Percentiles rank a stretch among this genome's conserved stretches.
phyloP scores from a whole-genome alignment of 23 tunicate species.

The Halocynthia roretzi region DNA sequence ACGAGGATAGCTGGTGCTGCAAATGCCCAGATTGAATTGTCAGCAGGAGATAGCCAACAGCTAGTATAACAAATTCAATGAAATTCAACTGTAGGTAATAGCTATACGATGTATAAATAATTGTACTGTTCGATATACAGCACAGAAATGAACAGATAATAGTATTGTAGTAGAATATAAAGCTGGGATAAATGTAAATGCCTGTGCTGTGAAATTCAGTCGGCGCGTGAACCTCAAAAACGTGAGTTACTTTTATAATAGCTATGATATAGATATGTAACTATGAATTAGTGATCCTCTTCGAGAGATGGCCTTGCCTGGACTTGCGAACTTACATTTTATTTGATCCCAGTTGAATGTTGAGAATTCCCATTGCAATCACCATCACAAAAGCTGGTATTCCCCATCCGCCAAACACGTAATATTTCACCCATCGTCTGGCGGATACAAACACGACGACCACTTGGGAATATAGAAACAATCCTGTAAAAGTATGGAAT shows the following conservation, averaged over 20 bases:
- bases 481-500: conserved; percentile 26
- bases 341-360: conserved; percentile 50
- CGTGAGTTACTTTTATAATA: too few species aligned
- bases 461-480: conserved; percentile 86
- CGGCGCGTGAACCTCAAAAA: too few species aligned
- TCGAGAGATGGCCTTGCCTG: not conserved
- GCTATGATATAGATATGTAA: too few species aligned
- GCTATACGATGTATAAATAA: too few species aligned
- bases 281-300: too few species aligned
- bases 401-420: conserved; percentile 79
- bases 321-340: conserved; percentile 34
- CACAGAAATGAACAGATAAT: too few species aligned
- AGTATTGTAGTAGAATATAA: too few species aligned
- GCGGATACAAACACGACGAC: conserved; percentile 92
- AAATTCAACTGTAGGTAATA: too few species aligned
- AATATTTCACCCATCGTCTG: conserved; percentile 75
- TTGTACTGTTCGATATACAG: too few species aligned
- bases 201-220: too few species aligned
- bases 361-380: conserved; percentile 57
- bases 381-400: conserved; percentile 49
- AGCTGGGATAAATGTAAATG: too few species aligned
- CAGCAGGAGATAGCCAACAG: conserved; percentile 86
- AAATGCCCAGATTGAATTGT: conserved; percentile 88
- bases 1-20: conserved; percentile 84
- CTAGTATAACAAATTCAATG: conserved; percentile 5